Evolutionary conservation across 2,888 invertebrate species (phyloP), one percentile per base, ranked within the genome.

Genomic region (Hypomecis punctinalis): DNA sequence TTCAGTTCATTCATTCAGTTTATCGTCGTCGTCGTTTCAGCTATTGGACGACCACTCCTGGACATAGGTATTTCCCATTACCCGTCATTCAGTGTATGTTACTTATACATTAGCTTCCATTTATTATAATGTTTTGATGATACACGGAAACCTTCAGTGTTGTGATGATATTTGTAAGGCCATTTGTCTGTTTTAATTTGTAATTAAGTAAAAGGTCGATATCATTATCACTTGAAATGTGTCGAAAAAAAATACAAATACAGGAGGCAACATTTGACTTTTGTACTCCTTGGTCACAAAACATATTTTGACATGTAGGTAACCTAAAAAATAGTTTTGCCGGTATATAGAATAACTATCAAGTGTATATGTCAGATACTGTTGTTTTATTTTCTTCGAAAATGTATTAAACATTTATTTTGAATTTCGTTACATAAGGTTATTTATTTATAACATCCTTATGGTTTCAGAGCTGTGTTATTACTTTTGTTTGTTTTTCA

Each of bases 181-280:
- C n/a, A 37, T 42, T 58, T 49, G 39, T 8, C 43, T 13, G 23
- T 46, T 52, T 46, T 39, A 46, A 60, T 46, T 46, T 60, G 8
- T 35, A 52, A 40, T 53, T 46, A 39, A n/a, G n/a, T n/a, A n/a
- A 53, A 60, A 40, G 11, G 9, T 40, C n/a, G 1, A 37, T 2
- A 53, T 35, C 11, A 46, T 33, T 35, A 35, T 11, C 23, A 6
- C 33, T 46, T 45, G 33, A 45, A 5, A 10, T 45, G 35, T 23
- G 6, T 23, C 43, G 10, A 23, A 36, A 23, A n/a, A 23, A 23
- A 23, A 23, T 23, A 23, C 23, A 23, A 23, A 23, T 23, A 23
- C 23, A 23, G 1, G 23, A 23, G 23, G 23, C 23, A 23, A 23
- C 23, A 23, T 23, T 23, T 23, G 23, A 23, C 23, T 23, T 23